Conservation (phyloP, 2,888 invertebrate species). For the Drosophila algonquin region DNA sequence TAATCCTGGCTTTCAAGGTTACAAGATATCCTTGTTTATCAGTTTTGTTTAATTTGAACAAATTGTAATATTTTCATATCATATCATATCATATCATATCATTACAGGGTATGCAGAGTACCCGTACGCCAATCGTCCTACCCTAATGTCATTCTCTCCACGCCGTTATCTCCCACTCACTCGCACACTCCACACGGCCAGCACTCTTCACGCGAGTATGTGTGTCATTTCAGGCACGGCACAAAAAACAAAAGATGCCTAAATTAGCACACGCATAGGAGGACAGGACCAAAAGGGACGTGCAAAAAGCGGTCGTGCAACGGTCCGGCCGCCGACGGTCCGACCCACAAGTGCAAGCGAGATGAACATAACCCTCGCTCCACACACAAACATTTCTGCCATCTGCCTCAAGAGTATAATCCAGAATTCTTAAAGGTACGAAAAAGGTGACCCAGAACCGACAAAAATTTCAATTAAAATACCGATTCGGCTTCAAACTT, state of each 20-base stretch:
- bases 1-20: too few species aligned
- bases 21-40: too few species aligned
- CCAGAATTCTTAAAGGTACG: background rate
- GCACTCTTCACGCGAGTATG: conserved; percentile 20
- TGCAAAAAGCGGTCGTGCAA: conserved; percentile 49
- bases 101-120: background rate
- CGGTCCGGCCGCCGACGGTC: background rate
- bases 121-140: background rate
- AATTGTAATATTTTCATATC: too few species aligned
- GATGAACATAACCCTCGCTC: background rate
- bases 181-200: background rate
- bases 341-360: background rate
- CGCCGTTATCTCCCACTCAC: conserved; percentile 27
- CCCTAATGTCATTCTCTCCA: conserved; percentile 32
- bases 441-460: background rate
- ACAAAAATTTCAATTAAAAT: too few species aligned
- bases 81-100: too few species aligned
- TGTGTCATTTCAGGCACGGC: conserved; percentile 52
- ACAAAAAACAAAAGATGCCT: conserved; percentile 62
- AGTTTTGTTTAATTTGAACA: too few species aligned
- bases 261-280: conserved; percentile 60
- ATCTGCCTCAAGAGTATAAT: background rate
- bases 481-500: background rate
- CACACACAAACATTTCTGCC: background rate
- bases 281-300: conserved; percentile 43